Evolutionary conservation across 2,888 invertebrate genomes (phyloP), one percentile per base, ranked within the genome.

Genomic region (Mesorhabditis sp.): DNA sequence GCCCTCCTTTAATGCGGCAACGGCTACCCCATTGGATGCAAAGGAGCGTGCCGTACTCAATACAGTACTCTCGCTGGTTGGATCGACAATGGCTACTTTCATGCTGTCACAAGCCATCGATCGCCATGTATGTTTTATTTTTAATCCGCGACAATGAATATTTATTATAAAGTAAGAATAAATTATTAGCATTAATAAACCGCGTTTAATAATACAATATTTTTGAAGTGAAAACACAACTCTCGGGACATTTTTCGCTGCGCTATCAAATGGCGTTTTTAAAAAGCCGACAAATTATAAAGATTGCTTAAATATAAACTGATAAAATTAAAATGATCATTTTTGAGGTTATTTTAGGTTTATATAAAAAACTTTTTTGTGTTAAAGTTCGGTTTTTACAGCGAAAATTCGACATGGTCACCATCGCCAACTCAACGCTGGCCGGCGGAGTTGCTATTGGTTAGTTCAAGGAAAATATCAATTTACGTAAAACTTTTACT

Each of bases 1-100:
- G 95, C 96, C 96, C 0, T 93, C 93, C 73, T 96, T 96, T 88
- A 96, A 96, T 88, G 93, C 91, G 0, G 86, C 86, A 4, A 89
- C 92, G 43, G 74, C 80, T n/a, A 67, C 68, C 43, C 73, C 79
- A 43, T 71, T 69, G 5, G 80, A 76, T 64, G 80, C 75, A 2
- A 73, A 72, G n/a, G 69, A 75, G 43, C 89, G 73, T 72, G 95
- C 94, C 44, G 90, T 95, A 75, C 90, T 95, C 86, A 95, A 96
- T 89, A 95, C 95, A 2, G 93, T 94, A 86, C 89, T 95, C 74
- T 91, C 95, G 63, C 89, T 97, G 78, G 90, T 92, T 70, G 77
- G 71, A 58, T 91, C 91, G 82, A 90, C 90, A 89, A 91, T 95
- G 15, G 90, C 91, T 68, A 90, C 93, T 4, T 95, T 94, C 87